Evolutionary conservation across 2,888 invertebrate genomes (phyloP).

Genomic region (Limnephilus marmoratus): DNA sequence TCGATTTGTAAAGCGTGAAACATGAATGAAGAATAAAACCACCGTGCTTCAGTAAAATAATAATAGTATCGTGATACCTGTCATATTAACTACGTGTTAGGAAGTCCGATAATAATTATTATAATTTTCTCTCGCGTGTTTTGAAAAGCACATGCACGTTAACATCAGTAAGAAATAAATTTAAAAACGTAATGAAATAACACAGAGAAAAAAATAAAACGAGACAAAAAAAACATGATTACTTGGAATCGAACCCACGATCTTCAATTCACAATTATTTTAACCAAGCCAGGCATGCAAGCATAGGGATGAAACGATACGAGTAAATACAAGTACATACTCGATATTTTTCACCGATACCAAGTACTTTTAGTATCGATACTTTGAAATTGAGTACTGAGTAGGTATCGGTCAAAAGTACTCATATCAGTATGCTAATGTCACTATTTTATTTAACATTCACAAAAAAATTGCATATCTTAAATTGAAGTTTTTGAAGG

Average conservation of each 20-base stretch:
- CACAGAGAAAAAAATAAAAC: conserved; percentile 23
- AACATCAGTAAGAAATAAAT: conserved; percentile 21
- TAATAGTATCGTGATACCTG: background rate
- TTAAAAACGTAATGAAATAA: background rate
- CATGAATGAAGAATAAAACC: background rate
- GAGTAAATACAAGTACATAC: no score
- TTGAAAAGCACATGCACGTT: background rate
- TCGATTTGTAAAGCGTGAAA: background rate
- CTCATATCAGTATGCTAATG: no score
- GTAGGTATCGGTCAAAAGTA: no score
- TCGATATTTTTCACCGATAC: no score
- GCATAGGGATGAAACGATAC: no score
- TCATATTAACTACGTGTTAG: conserved; percentile 35
- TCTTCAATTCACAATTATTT: conserved; percentile 21
- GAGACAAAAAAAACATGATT: conserved; percentile 33
- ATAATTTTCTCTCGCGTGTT: conserved; percentile 22
- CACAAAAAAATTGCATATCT: no score
- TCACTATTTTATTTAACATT: no score
- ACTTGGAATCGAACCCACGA: conserved; percentile 53
- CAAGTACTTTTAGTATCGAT: no score
- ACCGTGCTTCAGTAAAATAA: background rate
- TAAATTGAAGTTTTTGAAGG: no score
- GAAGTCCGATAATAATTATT: background rate
- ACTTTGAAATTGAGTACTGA: no score
- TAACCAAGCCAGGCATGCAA: background rate